Conservation (phyloP, 2,888 invertebrate genomes). For the Acleris holmiana region DNA sequence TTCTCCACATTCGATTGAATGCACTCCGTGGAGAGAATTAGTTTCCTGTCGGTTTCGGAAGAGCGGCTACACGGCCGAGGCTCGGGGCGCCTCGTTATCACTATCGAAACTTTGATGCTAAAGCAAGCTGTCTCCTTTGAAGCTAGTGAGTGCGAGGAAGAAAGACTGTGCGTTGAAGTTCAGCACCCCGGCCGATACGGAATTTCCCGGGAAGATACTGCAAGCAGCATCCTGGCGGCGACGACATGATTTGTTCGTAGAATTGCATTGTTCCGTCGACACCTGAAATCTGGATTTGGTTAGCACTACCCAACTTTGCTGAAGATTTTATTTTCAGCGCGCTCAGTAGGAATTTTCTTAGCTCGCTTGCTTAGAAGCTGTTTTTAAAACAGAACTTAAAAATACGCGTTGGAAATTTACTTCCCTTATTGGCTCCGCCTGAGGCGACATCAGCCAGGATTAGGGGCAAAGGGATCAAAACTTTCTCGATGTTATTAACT, state of each 20-base stretch:
- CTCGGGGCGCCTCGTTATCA: background rate
- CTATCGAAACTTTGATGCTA: conserved; percentile 5
- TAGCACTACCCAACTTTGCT: conserved; percentile 52
- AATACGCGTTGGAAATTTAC: conserved; percentile 21
- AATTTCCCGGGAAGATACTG: conserved; percentile 35
- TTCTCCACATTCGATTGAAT: conserved; percentile 32
- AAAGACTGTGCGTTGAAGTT: conserved; percentile 1
- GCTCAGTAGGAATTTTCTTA: conserved; percentile 19
- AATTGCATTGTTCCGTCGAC: conserved; percentile 76
- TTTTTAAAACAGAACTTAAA: conserved; percentile 15
- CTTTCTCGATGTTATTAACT: conserved; percentile 60
- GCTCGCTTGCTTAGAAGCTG: conserved; percentile 6
- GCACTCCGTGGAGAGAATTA: conserved; percentile 38
- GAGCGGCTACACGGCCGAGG: conserved; percentile 3
- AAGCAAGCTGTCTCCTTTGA: conserved; percentile 2
- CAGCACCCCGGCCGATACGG: conserved; percentile 1
- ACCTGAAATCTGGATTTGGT: conserved; percentile 78
- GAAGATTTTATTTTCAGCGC: conserved; percentile 31
- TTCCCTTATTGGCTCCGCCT: conserved; percentile 27
- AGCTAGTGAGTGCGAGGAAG: conserved; percentile 5
- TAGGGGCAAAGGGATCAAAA: conserved; percentile 57
- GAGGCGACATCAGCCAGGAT: conserved; percentile 56
- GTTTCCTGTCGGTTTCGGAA: conserved; percentile 40
- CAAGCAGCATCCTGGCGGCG: conserved; percentile 43
- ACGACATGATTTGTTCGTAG: conserved; percentile 69